Base-by-base conservation (phyloP, 1,140 invertebrate genomes). In the Drosophila ambigua region DNA sequence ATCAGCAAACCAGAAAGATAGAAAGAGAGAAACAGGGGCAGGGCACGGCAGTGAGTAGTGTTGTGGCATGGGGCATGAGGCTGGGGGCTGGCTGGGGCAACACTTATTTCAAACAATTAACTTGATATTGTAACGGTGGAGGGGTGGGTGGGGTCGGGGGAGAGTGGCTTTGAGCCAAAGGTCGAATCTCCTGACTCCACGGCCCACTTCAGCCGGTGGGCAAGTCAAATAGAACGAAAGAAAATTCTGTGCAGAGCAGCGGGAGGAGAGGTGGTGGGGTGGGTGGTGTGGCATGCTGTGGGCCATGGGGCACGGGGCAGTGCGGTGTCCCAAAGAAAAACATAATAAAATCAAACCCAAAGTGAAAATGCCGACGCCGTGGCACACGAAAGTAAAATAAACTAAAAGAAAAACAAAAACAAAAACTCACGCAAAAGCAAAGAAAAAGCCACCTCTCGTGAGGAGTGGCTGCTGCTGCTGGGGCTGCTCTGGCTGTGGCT, bases 31-130 rank as follows among this genome's bases (percentile, higher is more conserved):
- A n/a, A 13, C 20, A 20, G 20, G 20, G 20, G 20, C 20, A 16
- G 0, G 16, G 16, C 16, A 16, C 16, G 16, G 16, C 16, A 16
- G 16, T 16, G 16, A 16, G 60, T 9, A 7, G 43, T 43, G 48
- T 9, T 41, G 51, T 23, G 28, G n/a, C 11, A 16, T 45, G 23
- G 13, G 15, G 9, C 60, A 24, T 7, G 15, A 24, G 43, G 28
- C 2, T 6, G 54, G 44, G 23, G 41, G 5, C 20, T 20, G 31
- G 39, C n/a, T n/a, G 9, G 45, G 75, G 57, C 79, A 77, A 87
- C 84, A 87, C 83, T 87, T 87, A 87, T 87, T 87, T 87, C 83
- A 88, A 87, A 87, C 83, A 87, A 87, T 87, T 87, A 87, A 87
- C 84, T 87, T 88, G 83, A 87, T 87, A 87, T 87, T 87, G 83